Conservation (phyloP, 1,140 invertebrate species). For the Dryas iulia region DNA sequence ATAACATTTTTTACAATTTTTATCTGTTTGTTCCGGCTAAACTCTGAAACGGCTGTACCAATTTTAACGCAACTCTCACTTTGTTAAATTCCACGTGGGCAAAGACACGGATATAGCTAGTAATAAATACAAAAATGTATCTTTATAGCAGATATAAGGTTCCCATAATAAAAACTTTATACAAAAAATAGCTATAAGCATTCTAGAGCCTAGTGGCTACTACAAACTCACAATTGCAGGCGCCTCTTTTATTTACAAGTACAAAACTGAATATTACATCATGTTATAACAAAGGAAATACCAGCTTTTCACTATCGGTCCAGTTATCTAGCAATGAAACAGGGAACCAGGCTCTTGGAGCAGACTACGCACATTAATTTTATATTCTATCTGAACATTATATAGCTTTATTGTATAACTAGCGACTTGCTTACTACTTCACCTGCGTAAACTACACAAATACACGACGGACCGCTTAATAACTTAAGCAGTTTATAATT, state of each 20-base stretch:
- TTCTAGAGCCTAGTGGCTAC: slow-evolving; percentile 1
- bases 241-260: slow-evolving; percentile 14
- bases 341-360: slow-evolving; percentile 40
- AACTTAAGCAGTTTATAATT: no score
- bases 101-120: no score
- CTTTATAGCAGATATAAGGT: not conserved
- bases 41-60: no score
- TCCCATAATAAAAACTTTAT: not conserved
- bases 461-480: no score
- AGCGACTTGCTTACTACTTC: no score
- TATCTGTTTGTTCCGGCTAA: no score
- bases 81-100: no score
- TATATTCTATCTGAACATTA: slow-evolving; percentile 45
- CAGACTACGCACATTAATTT: slow-evolving; percentile 41
- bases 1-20: no score
- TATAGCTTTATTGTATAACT: slow-evolving; percentile 11
- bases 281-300: slow-evolving; percentile 51
- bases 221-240: not conserved
- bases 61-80: no score
- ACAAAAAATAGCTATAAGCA: not conserved
- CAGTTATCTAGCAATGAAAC: slow-evolving; percentile 65
- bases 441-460: no score
- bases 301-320: slow-evolving; percentile 42
- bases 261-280: slow-evolving; percentile 25
- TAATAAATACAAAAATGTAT: no score